Conservation (phyloP, 2,113 vertebrate genomes). For the Chloropsis cyanopogon region DNA sequence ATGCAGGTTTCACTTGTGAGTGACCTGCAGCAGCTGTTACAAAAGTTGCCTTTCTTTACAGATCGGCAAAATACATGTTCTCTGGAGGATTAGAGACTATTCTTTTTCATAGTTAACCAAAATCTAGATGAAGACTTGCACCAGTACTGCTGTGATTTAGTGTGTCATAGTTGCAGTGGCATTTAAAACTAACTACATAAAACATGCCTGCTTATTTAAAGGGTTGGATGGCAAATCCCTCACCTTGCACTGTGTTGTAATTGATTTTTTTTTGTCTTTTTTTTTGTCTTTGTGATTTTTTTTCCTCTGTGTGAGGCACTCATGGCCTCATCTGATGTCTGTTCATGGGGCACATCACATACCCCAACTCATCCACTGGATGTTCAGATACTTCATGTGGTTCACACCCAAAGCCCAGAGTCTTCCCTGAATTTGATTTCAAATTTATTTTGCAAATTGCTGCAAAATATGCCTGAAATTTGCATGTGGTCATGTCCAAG, state of each 20-base stretch:
- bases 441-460: neutral
- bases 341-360: neutral
- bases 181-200: neutral
- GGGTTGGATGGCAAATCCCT: neutral
- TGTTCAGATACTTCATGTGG: neutral
- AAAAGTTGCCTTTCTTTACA: neutral
- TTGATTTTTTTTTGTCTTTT: neutral
- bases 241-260: neutral
- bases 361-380: neutral
- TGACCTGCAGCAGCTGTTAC: neutral
- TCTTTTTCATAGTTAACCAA: neutral
- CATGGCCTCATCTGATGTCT: neutral
- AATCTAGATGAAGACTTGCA: neutral
- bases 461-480: neutral
- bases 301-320: neutral
- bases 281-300: neutral
- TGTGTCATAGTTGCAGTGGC: neutral
- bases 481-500: neutral
- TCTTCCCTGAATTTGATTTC: neutral
- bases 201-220: neutral
- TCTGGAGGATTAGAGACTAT: neutral
- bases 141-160: neutral
- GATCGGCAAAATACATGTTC: neutral
- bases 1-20: neutral
- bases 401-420: neutral